Base-by-base conservation (phyloP, 2,113 vertebrate species). In the Formicarius rufipectus region DNA sequence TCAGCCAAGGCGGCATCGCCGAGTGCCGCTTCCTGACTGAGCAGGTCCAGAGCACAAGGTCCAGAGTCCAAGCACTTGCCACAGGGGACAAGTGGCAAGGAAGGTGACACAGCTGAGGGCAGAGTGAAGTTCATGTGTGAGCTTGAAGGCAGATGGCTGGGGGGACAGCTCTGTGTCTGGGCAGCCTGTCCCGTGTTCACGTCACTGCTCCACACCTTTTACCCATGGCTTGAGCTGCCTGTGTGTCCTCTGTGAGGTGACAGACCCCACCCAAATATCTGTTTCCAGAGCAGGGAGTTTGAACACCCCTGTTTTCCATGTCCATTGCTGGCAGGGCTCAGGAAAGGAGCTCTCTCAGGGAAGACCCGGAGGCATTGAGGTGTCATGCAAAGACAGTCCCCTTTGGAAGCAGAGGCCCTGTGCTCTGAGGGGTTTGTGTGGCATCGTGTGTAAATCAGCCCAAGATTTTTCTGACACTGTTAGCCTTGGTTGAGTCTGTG, bases 311-410 rank as follows among this genome's bases (percentile, higher is more conserved):
- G 16, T 72, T 73, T 53, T 17, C 45, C 2, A 1, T 7, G 20
- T 22, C 15, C 2, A 0, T 84, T 39, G n/a, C 24, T 31, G 56
- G 5, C 52, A 45, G 8, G 19, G 12, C 11, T 82, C 40, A 63
- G 23, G 59, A 47, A 21, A 74, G 81, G 17, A 49, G 21, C 28
- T 15, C 11, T 25, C 44, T 62, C 14, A 22, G 33, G 21, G 42
- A 47, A 82, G 69, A 33, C 25, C 24, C 7, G 1, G 14, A 68
- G 22, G 22, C 28, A 18, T 83, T 37, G 39, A 5, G 16, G 24
- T 28, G 30, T 10, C 55, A 2, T 0, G 0, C 21, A 58, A 22
- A 16, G 58, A 4, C 19, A 62, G 77, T 40, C 30, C 1, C 0
- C 1, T 58, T 20, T n/a, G 59, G 72, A 59, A 63, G 37, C 42